These are phyloP conservation scores for Rhynchopsitta pachyrhyncha DNA, from an alignment of 2,113 vertebrate species.

Conservation along the genomic window DNA sequence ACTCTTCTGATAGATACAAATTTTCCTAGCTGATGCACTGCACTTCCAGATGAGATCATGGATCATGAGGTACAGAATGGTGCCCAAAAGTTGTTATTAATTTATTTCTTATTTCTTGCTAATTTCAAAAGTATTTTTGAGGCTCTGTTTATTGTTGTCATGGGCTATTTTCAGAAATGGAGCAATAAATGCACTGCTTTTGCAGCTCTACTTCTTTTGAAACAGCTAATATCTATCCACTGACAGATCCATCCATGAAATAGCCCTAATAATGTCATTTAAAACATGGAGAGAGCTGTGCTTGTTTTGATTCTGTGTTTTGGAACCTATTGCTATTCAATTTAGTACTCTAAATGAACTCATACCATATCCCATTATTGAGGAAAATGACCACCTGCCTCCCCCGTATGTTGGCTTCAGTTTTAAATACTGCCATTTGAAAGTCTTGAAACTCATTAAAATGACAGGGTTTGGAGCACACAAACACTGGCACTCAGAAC, in stretches of 20 bases:
- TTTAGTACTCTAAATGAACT: constrained; percentile 70
- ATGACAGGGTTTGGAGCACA: not conserved
- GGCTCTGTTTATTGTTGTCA: not conserved
- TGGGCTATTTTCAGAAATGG: not conserved
- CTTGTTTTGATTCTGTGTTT: constrained; percentile 53
- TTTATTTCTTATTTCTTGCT: not conserved
- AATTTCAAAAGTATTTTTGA: not conserved
- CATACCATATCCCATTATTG: constrained; percentile 63
- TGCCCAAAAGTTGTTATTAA: not conserved
- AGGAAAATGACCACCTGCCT: constrained; percentile 74
- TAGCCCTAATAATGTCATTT: constrained; percentile 28
- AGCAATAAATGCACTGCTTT: not conserved
- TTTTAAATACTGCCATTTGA: constrained; percentile 67
- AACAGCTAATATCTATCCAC: not conserved
- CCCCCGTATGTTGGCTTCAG: constrained; percentile 69
- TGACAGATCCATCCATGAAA: not conserved
- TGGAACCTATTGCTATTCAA: constrained; percentile 64
- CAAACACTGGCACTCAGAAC: not conserved
- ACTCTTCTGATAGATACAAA: constrained; percentile 10
- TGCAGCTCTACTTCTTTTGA: not conserved
- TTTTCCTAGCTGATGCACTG: not conserved
- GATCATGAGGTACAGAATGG: not conserved
- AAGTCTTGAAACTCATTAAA: constrained; percentile 62
- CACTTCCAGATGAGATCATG: not conserved
- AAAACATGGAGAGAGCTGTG: constrained; percentile 6